These are phyloP conservation scores for Conopomorpha cramerella DNA, from an alignment of 1,140 invertebrate species.

Conservation along the genomic window DNA sequence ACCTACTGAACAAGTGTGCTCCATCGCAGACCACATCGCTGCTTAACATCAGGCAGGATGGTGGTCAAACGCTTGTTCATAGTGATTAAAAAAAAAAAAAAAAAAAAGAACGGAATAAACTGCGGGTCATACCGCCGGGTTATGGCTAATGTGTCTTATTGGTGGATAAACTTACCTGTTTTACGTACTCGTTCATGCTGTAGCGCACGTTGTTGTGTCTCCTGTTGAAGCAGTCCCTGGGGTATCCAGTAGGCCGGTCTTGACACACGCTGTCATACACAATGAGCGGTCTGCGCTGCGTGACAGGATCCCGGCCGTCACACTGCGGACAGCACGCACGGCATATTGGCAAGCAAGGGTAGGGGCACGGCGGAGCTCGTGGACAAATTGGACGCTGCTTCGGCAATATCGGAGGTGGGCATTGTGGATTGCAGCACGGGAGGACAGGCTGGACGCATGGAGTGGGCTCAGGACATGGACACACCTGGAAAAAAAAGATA, in stretches of 20 bases:
- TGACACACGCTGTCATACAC: constrained; percentile 24
- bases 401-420: constrained; percentile 36
- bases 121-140: too few relatives aligned
- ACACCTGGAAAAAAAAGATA: constrained; percentile 16
- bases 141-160: too few relatives aligned
- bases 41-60: too few relatives aligned
- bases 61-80: too few relatives aligned
- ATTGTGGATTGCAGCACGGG: constrained; percentile 43
- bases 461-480: constrained; percentile 32
- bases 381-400: constrained; percentile 42
- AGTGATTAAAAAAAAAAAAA: too few relatives aligned
- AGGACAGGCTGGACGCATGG: constrained; percentile 37
- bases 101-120: too few relatives aligned
- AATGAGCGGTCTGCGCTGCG: constrained; percentile 30
- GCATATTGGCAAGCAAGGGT: constrained; percentile 25
- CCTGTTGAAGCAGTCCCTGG: too few relatives aligned
- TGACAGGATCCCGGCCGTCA: constrained; percentile 32
- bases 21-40: too few relatives aligned
- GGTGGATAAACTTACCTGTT: too few relatives aligned
- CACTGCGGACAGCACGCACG: constrained; percentile 31
- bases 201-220: too few relatives aligned
- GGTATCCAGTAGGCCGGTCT: background rate
- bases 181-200: too few relatives aligned
- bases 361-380: constrained; percentile 25
- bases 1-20: too few relatives aligned